Evolutionary conservation across 2,888 invertebrate genomes (phyloP), one percentile per base, ranked within the genome.

Genomic region (Taenaris catops): DNA sequence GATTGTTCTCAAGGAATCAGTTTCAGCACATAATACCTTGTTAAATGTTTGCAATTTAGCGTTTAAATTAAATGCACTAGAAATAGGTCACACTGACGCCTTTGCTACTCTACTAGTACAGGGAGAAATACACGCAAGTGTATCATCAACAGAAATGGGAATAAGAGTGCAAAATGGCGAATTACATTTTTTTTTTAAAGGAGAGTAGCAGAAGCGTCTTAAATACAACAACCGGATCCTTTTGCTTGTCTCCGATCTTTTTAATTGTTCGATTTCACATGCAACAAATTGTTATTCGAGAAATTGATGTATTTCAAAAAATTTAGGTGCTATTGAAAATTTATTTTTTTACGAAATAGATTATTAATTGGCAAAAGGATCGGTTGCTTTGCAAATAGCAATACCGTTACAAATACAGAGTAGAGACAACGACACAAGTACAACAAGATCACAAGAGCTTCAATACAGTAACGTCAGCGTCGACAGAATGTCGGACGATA

Each of bases 341-440:
- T n/a, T n/a, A n/a, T n/a, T n/a, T n/a, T n/a, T n/a, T n/a, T n/a
- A n/a, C n/a, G n/a, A n/a, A n/a, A n/a, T n/a, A n/a, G n/a, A n/a
- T n/a, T n/a, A n/a, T n/a, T n/a, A n/a, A n/a, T n/a, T n/a, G 12
- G 12, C 27, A 35, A 17, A 18, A 18, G 28, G 35, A 28, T 28
- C 23, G 14, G 35, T 18, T 28, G 2, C 8, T 6, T 19, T 25
- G 8, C 18, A 35, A 24, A 16, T 21, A 8, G n/a, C n/a, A 8
- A 8, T 25, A 28, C 10, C n/a, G n/a, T 7, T 17, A 34, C 20
- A 25, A 29, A 44, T 36, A 46, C 36, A 56, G 69, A 72, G 66
- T 73, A 79, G 80, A 80, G 80, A 79, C 81, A 83, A 84, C 84
- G 84, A 84, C 83, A 83, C 80, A 52, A 34, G 46, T 14, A 62